Conservation (phyloP, 1,140 invertebrate species). For the Drosophila santomea region DNA sequence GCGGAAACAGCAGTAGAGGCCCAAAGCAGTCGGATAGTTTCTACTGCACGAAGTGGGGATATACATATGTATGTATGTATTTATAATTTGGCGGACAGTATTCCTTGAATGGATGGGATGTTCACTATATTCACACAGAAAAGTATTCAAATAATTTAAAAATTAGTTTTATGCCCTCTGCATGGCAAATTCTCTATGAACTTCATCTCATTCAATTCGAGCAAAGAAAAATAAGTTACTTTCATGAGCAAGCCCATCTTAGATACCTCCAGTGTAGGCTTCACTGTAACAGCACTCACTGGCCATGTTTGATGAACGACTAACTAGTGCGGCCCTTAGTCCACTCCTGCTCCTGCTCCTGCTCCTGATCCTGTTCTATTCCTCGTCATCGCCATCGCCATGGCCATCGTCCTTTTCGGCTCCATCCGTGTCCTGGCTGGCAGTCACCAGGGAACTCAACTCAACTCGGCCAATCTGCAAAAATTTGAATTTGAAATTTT, state of each 20-base stretch:
- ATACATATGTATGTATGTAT: constrained; percentile 9
- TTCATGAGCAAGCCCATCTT: no score
- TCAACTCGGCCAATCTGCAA: constrained; percentile 67
- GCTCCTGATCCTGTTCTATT: neutral
- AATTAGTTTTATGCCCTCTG: no score
- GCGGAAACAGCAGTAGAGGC: constrained; percentile 25
- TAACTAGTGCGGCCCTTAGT: constrained; percentile 58
- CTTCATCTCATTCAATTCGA: no score
- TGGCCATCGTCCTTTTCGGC: neutral
- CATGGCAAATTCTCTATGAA: no score
- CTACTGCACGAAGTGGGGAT: constrained; percentile 26
- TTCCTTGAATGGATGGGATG: neutral
- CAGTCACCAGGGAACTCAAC: constrained; percentile 59
- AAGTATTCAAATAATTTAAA: neutral
- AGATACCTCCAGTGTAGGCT: neutral
- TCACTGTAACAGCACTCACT: constrained; percentile 21
- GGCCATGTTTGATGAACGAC: constrained; percentile 68
- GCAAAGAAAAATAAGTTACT: no score
- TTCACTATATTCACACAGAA: no score
- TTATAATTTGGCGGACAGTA: constrained; percentile 7
- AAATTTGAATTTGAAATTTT: constrained; percentile 83
- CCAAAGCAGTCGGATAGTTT: constrained; percentile 28
- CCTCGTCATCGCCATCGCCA: neutral
- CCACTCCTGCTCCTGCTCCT: constrained; percentile 2
- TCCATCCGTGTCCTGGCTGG: constrained; percentile 18